Evolutionary conservation across 2,797 vertebrate genomes (phyloP).

Genomic region (Falco concolor): DNA sequence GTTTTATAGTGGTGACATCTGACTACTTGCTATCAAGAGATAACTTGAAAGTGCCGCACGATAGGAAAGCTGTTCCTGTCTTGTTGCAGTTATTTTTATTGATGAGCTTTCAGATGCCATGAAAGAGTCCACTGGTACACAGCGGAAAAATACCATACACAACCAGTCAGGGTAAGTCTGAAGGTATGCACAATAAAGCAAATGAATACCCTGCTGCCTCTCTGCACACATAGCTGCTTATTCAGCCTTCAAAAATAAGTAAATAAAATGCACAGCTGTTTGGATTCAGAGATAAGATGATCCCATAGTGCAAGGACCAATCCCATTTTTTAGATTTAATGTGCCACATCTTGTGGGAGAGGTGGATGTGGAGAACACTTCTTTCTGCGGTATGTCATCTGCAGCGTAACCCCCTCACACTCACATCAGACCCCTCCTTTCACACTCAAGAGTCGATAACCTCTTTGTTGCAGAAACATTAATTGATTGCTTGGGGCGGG

Average conservation of each 20-base stretch:
- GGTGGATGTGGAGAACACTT: neutral
- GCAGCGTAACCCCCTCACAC: neutral
- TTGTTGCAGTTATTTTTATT: conserved; percentile 62
- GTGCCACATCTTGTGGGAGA: neutral
- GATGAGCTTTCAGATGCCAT: conserved; percentile 34
- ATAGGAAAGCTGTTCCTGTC: conserved; percentile 48
- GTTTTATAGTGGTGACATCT: conserved; percentile 50
- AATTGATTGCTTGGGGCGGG: neutral
- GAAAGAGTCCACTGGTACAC: neutral
- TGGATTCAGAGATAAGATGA: neutral
- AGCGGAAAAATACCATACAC: neutral
- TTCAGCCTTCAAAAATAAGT: neutral
- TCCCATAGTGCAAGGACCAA: neutral
- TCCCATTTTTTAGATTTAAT: neutral
- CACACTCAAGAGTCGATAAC: neutral
- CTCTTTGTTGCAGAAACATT: neutral
- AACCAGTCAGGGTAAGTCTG: neutral
- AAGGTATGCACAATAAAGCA: neutral
- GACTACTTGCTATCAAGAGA: conserved; percentile 32
- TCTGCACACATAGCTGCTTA: neutral
- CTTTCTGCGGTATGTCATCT: neutral
- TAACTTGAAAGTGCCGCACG: conserved; percentile 23
- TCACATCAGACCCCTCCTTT: neutral
- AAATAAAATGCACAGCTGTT: neutral
- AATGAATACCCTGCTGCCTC: neutral